Base-by-base conservation (phyloP, 2,888 invertebrate species). In the Phytoseiulus persimilis region DNA sequence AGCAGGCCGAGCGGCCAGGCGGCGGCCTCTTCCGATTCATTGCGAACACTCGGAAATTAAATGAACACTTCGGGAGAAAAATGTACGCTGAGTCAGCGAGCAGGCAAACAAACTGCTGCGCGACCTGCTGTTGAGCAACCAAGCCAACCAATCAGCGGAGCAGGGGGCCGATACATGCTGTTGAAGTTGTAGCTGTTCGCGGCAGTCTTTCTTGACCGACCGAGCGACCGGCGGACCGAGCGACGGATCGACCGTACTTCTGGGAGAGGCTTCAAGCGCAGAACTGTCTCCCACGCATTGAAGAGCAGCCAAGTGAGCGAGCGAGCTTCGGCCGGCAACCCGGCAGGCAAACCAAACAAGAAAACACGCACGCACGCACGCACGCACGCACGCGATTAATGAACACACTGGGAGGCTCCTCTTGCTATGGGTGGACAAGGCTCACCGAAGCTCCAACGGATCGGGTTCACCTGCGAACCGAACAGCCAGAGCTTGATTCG, bases 201-300 rank as follows among this genome's bases (percentile, higher is more conserved):
- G 65, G 65, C 65, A 65, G 65, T 65, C 5, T 14, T 6, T 65
- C 65, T 65, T 65, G 65, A 65, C 65, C 65, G 65, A 23, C 9
- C 23, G 65, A 65, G 1, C 65, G 18, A 65, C 14, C 1, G 18
- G 9, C 39, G 5, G 9, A 6, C 39, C 39, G 9, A 9, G 5
- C 39, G 65, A 14, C 65, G 9, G 65, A 11, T 23, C 65, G 65
- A 65, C 14, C 28, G 65, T 28, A 65, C 65, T 65, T 65, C 65
- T 65, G 65, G 65, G 65, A 65, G 65, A 65, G 65, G 65, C 65
- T 23, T 65, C 65, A 28, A 65, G 65, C 65, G 65, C 5, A 65
- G 65, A 65, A 65, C 65, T 65, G 65, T 65, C 65, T 65, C 65
- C 65, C 65, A 65, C 65, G 65, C 65, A 65, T 65, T 65, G 65